Evolutionary conservation across 2,113 vertebrate species (phyloP).

Genomic region (Gopherus flavomarginatus): DNA sequence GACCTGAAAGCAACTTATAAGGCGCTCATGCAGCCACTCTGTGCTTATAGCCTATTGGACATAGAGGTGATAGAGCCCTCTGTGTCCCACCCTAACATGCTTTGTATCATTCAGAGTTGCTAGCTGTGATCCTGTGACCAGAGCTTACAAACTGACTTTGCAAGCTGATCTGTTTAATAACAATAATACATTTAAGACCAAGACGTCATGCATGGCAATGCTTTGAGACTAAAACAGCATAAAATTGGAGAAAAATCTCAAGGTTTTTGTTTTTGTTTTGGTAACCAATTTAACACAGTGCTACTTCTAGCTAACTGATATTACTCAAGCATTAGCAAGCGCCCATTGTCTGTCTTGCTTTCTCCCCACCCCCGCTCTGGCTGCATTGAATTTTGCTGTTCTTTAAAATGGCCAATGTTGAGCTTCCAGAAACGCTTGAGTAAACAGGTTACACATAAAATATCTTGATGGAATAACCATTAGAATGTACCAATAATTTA

Average conservation of each 20-base stretch:
- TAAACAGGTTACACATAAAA: neutral
- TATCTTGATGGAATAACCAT: slow-evolving; percentile 27
- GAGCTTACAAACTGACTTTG: neutral
- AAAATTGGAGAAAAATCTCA: neutral
- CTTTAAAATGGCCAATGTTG: neutral
- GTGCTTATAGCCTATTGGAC: rapidly evolving
- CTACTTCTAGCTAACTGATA: neutral
- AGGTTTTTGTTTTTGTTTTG: neutral
- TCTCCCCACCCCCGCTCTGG: neutral
- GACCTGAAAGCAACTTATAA: neutral
- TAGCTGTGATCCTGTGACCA: neutral
- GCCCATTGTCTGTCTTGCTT: neutral
- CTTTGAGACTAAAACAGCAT: neutral
- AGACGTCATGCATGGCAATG: neutral
- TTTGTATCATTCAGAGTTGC: neutral
- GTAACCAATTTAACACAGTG: neutral
- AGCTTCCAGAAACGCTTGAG: neutral
- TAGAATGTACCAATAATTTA: slow-evolving; percentile 33
- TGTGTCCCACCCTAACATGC: neutral
- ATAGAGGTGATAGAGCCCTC: neutral
- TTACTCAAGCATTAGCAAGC: neutral
- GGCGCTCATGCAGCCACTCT: neutral
- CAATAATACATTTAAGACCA: neutral
- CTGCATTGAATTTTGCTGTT: neutral
- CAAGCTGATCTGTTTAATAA: neutral